A percentile compares a stretch with the other conserved stretches of the same genome.
These are phyloP conservation scores for Leptopterna dolabrata DNA, from an alignment of 2,888 invertebrate genomes.

Conservation along the genomic window DNA sequence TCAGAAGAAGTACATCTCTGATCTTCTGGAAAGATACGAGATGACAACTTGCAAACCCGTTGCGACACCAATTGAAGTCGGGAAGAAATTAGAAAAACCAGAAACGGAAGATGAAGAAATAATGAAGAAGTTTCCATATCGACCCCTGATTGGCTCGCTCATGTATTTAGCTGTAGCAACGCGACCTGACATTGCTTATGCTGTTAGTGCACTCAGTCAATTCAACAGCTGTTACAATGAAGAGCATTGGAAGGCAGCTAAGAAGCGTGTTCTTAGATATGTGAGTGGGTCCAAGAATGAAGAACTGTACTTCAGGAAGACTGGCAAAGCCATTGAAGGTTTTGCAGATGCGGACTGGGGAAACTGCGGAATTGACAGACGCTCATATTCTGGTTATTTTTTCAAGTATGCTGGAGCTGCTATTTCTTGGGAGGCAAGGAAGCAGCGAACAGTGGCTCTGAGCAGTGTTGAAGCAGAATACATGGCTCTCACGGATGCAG, in stretches of 20 bases:
- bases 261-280: constrained; percentile 58
- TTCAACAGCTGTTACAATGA: neutral
- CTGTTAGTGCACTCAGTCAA: constrained; percentile 18
- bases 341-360: no score
- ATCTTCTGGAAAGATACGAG: neutral
- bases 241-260: constrained; percentile 57
- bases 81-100: neutral
- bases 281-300: constrained; percentile 51
- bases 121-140: neutral
- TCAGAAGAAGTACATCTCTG: neutral
- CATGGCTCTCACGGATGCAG: no score
- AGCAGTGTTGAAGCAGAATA: no score
- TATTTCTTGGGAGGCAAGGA: no score
- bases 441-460: no score
- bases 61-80: constrained; percentile 3
- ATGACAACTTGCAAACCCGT: neutral
- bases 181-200: constrained; percentile 45
- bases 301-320: no score
- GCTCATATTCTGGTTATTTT: no score
- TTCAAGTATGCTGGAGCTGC: no score
- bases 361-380: no score
- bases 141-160: constrained; percentile 59
- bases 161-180: constrained; percentile 31
- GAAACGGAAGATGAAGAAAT: neutral
- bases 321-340: no score